Conservation (phyloP, 1,140 invertebrate genomes). For the Amphibalanus amphitrite region DNA sequence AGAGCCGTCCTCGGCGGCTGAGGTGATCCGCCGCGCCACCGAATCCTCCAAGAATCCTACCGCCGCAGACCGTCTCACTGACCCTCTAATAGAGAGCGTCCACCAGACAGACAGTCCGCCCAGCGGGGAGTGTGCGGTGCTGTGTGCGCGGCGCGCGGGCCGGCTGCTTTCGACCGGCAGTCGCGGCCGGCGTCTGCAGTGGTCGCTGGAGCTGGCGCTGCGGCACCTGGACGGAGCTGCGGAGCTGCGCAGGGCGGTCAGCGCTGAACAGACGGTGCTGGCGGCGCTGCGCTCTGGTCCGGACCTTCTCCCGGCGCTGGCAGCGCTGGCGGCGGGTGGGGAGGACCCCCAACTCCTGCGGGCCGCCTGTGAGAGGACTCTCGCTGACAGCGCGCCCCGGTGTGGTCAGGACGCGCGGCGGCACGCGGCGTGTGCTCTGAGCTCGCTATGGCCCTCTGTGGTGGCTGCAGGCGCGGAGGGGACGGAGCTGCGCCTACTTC, state of each 20-base stretch:
- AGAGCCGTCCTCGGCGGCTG: background rate
- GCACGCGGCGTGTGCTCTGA: background rate
- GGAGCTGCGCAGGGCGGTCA: background rate
- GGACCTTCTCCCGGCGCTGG: background rate
- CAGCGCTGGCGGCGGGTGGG: background rate
- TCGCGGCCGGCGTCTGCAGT: background rate
- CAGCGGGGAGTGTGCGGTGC: background rate
- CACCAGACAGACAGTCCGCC: background rate
- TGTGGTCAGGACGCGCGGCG: background rate
- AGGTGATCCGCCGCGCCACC: background rate
- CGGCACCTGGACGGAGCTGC: background rate
- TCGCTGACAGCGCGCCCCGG: background rate
- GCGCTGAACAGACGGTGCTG: background rate
- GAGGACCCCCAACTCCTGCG: background rate
- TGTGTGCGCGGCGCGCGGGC: background rate
- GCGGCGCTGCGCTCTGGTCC: background rate
- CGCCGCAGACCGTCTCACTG: background rate
- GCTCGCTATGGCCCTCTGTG: background rate
- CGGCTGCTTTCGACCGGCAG: background rate
- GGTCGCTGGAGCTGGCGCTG: background rate
- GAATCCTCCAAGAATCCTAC: background rate
- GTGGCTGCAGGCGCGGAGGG: no score
- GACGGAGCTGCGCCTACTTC: background rate
- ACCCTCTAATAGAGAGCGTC: background rate
- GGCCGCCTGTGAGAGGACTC: background rate